Conservation (phyloP, 1,140 invertebrate species). For the Aphaenogaster rudis region DNA sequence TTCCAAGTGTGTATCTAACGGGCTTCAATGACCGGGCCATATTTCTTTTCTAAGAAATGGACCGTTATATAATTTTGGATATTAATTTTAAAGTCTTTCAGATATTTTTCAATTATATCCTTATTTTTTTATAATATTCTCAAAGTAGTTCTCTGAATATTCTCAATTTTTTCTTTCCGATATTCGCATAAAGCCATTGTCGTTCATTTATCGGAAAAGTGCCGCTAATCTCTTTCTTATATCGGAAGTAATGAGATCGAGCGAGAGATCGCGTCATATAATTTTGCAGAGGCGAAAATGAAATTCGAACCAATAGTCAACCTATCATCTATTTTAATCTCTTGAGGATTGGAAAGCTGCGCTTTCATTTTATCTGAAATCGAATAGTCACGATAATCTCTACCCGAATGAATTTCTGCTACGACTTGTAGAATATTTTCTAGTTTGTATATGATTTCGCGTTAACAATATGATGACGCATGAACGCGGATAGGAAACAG, state of each 20-base stretch:
- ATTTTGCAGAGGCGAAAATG: conserved; percentile 27
- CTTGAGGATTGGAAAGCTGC: neutral
- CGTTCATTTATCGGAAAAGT: conserved; percentile 27
- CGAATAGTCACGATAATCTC: conserved; percentile 4
- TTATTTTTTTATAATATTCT: neutral
- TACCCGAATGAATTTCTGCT: neutral
- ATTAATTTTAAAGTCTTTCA: neutral
- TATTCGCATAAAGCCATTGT: neutral
- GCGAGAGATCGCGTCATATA: conserved; percentile 24
- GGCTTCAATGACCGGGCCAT: too few species aligned
- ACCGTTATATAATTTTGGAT: neutral
- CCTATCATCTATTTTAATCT: conserved; percentile 7
- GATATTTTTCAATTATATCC: neutral
- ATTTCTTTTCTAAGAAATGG: neutral
- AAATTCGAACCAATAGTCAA: conserved; percentile 15
- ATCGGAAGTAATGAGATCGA: conserved; percentile 10
- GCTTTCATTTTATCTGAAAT: neutral
- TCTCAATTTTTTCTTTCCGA: conserved; percentile 8
- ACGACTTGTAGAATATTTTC: neutral
- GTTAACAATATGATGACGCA: too few species aligned
- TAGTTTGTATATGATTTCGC: neutral
- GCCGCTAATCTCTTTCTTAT: neutral
- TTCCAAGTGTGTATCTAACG: neutral
- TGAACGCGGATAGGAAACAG: too few species aligned
- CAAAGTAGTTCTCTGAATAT: neutral